Percentiles rank a stretch among this genome's conserved stretches.
Conservation (phyloP, 2,797 vertebrate species). For the Antrozous pallidus region DNA sequence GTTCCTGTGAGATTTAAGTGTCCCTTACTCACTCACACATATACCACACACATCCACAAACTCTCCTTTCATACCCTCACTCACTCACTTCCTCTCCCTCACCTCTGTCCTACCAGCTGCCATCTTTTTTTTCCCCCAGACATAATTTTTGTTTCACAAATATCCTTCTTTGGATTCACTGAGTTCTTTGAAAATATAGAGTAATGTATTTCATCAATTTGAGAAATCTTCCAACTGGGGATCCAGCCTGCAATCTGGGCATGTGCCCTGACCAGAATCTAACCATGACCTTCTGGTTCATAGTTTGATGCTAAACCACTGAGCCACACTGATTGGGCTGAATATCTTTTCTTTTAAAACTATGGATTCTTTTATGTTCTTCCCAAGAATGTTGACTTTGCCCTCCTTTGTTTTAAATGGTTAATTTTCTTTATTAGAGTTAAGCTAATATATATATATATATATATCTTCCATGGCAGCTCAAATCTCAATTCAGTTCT, state of each 20-base stretch:
- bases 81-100: no score
- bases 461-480: background rate
- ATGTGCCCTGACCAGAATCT: no score
- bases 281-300: no score
- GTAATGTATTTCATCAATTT: conserved; percentile 35
- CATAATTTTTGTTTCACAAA: background rate
- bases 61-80: no score
- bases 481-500: conserved; percentile 20
- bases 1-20: no score
- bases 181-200: conserved; percentile 28
- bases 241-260: no score
- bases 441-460: no score
- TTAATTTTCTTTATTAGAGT: conserved; percentile 31
- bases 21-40: no score
- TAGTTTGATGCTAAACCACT: no score
- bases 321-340: background rate
- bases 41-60: no score
- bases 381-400: conserved; percentile 9
- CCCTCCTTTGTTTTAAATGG: conserved; percentile 37
- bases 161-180: background rate
- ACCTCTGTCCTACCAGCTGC: no score
- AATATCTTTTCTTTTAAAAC: conserved; percentile 24
- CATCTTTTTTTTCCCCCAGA: background rate
- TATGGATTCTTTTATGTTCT: background rate
- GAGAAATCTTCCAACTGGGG: background rate